phyloP scores from a whole-genome alignment of 2,888 invertebrate genomes.

The Dermolepida albohirtum region DNA sequence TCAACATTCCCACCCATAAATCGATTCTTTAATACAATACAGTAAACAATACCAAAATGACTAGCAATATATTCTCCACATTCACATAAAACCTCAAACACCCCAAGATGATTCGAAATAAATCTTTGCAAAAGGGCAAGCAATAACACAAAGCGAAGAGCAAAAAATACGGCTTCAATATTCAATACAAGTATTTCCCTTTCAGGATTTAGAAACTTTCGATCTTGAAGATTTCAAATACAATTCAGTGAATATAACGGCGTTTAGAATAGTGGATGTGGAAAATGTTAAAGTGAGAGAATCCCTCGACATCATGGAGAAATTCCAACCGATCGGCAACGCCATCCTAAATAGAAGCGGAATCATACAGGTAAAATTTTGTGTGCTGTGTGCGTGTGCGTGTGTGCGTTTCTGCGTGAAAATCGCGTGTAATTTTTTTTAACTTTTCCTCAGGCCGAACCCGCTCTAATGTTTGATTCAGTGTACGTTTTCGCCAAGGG shows the following conservation, averaged over 20 bases:
- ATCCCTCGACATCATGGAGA: constrained; percentile 85
- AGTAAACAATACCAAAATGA: background rate
- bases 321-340: constrained; percentile 87
- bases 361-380: constrained; percentile 71
- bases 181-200: constrained; percentile 12
- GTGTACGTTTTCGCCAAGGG: constrained; percentile 86
- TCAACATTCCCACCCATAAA: background rate
- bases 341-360: constrained; percentile 78
- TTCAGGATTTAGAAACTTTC: constrained; percentile 86
- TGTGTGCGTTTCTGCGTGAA: constrained; percentile 26
- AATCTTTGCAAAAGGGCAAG: constrained; percentile 3
- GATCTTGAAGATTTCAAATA: constrained; percentile 81
- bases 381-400: background rate
- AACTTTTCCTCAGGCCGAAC: constrained; percentile 76
- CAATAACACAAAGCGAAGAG: constrained; percentile 2
- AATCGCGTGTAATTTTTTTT: constrained; percentile 38
- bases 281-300: constrained; percentile 81
- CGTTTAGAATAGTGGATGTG: constrained; percentile 86
- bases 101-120: background rate
- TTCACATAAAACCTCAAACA: background rate
- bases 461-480: constrained; percentile 87
- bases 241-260: constrained; percentile 82
- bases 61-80: background rate
- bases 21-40: background rate
- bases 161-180: background rate